phyloP scores from a whole-genome alignment of 1,140 invertebrate genomes.

The Penaeus indicus region DNA sequence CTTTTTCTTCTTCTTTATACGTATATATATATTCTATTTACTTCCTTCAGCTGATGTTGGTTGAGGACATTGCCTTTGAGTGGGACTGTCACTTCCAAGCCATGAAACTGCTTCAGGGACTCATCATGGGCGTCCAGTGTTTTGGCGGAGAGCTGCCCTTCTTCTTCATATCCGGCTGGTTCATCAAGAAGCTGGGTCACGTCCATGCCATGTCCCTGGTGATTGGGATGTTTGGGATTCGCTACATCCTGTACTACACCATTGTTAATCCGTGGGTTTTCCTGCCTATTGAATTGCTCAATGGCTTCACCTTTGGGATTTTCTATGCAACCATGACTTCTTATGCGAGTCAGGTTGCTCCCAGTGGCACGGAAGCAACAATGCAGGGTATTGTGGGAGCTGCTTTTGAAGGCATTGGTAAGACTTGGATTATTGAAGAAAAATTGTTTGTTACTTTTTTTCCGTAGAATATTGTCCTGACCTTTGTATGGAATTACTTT shows the following conservation, averaged over 20 bases:
- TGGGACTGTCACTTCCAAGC: slow-evolving; percentile 69
- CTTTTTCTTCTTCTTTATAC: not conserved
- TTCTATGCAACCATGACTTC: slow-evolving; percentile 90
- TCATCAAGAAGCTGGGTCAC: slow-evolving; percentile 87
- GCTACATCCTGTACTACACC: slow-evolving; percentile 87
- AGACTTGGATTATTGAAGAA: slow-evolving; percentile 46
- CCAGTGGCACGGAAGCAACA: slow-evolving; percentile 77
- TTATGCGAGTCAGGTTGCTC: slow-evolving; percentile 87
- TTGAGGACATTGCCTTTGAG: slow-evolving; percentile 78
- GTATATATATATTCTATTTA: not conserved
- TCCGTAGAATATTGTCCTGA: not conserved
- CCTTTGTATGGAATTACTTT: not conserved
- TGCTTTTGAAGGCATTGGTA: slow-evolving; percentile 87
- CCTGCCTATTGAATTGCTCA: slow-evolving; percentile 86
- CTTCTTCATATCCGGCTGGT: slow-evolving; percentile 85
- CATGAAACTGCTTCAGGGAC: slow-evolving; percentile 85
- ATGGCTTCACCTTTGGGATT: slow-evolving; percentile 89
- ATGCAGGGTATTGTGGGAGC: slow-evolving; percentile 82
- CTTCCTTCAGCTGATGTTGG: slow-evolving; percentile 71
- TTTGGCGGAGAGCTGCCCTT: slow-evolving; percentile 91
- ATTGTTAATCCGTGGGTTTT: slow-evolving; percentile 85
- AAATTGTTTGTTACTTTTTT: not conserved
- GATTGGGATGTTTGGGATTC: slow-evolving; percentile 80
- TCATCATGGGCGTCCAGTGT: slow-evolving; percentile 83
- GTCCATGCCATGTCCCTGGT: slow-evolving; percentile 85